A percentile compares a stretch with the other conserved stretches of the same genome.
These are phyloP conservation scores for Halichondria panicea DNA, from an alignment of 37 sponge, comb jelly and placozoan genomes.

Conservation along the genomic window DNA sequence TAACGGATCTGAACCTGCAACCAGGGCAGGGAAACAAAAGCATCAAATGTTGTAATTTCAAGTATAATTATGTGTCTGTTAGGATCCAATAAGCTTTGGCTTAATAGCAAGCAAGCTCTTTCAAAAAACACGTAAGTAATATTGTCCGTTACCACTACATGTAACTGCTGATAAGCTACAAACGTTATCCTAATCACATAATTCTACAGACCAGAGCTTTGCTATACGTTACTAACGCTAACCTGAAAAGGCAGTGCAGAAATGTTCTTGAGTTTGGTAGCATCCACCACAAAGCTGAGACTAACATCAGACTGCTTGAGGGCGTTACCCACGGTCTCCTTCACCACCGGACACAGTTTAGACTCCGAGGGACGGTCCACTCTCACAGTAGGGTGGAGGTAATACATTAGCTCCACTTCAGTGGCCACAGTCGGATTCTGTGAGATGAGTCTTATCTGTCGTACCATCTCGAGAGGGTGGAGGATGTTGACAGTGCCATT, in stretches of 20 bases:
- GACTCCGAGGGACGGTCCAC: constrained; percentile 30
- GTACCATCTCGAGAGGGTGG: constrained; percentile 94
- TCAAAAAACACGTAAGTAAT: no score
- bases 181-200: background rate
- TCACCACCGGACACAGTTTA: constrained; percentile 36
- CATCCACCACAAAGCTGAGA: constrained; percentile 60
- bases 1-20: constrained; percentile 85
- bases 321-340: constrained; percentile 76
- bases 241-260: constrained; percentile 77
- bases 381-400: constrained; percentile 28
- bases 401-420: constrained; percentile 58
- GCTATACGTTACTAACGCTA: background rate
- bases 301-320: constrained; percentile 79
- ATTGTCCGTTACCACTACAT: background rate
- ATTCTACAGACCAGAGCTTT: no score
- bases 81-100: no score
- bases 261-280: constrained; percentile 36
- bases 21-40: no score
- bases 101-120: no score
- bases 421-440: constrained; percentile 92
- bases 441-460: constrained; percentile 87
- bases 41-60: no score
- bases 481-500: constrained; percentile 92
- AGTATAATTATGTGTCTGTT: no score
- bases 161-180: background rate